Evolutionary conservation across 2,113 vertebrate genomes (phyloP).

Genomic region (Odobenus rosmarus): DNA sequence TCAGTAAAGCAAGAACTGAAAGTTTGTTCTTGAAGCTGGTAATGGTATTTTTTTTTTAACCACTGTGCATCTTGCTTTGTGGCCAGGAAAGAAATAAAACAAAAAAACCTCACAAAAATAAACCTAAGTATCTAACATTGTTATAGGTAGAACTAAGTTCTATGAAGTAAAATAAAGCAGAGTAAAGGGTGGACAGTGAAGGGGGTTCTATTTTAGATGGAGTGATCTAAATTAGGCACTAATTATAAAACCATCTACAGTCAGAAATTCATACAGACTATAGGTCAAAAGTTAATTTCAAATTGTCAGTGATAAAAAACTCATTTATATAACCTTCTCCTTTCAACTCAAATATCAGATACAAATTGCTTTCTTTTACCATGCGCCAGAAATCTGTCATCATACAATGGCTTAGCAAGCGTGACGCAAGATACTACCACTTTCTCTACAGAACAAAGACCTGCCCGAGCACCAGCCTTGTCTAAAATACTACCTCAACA

Average conservation of each 20-base stretch:
- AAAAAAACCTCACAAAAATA: neutral
- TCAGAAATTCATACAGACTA: neutral
- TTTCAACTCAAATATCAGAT: constrained; percentile 55
- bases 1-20: neutral
- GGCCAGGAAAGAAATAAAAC: neutral
- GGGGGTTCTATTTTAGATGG: neutral
- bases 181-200: neutral
- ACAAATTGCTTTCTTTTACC: constrained; percentile 55
- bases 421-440: constrained; percentile 16
- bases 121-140: neutral
- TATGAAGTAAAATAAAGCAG: neutral
- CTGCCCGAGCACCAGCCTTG: neutral
- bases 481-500: neutral
- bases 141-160: accelerated
- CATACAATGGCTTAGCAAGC: neutral
- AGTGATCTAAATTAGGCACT: neutral
- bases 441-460: constrained; percentile 28
- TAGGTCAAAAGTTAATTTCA: neutral
- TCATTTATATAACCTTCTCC: neutral
- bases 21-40: neutral
- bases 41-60: neutral
- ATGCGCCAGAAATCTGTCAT: constrained; percentile 46
- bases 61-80: neutral
- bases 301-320: neutral
- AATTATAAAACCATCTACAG: neutral